These are phyloP conservation scores for Microhierax caerulescens DNA, from an alignment of 2,797 vertebrate species.

Conservation along the genomic window DNA sequence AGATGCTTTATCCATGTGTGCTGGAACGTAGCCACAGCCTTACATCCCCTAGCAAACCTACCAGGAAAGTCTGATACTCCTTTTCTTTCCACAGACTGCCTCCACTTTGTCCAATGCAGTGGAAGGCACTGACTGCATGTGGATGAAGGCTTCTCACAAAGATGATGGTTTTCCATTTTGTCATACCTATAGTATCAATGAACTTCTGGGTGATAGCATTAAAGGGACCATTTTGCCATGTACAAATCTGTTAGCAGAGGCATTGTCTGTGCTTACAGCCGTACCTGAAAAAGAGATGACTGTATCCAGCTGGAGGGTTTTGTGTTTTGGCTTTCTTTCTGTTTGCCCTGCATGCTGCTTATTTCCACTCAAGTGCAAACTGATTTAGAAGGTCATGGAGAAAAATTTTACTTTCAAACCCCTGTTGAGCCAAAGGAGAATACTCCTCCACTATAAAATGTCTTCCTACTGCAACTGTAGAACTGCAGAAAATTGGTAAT, in stretches of 20 bases:
- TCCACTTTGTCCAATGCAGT: background rate
- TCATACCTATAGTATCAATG: background rate
- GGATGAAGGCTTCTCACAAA: background rate
- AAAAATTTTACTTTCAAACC: background rate
- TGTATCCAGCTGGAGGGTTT: background rate
- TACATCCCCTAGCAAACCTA: background rate
- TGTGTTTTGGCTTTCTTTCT: background rate
- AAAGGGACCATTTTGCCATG: background rate
- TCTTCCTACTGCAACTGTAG: background rate
- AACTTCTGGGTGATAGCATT: background rate
- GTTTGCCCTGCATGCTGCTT: background rate
- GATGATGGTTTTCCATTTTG: background rate
- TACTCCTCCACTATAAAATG: background rate
- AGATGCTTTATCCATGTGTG: background rate
- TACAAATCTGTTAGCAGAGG: background rate
- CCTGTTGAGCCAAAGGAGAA: background rate
- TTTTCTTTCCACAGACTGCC: background rate
- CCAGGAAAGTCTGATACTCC: background rate
- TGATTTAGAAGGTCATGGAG: background rate
- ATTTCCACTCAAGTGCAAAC: background rate
- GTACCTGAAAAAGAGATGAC: background rate
- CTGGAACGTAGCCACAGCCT: background rate
- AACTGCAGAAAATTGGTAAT: background rate
- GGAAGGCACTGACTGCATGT: background rate
- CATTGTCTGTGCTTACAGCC: background rate